Conservation (phyloP, 2,797 vertebrate species). For the Echeneis naucrates region DNA sequence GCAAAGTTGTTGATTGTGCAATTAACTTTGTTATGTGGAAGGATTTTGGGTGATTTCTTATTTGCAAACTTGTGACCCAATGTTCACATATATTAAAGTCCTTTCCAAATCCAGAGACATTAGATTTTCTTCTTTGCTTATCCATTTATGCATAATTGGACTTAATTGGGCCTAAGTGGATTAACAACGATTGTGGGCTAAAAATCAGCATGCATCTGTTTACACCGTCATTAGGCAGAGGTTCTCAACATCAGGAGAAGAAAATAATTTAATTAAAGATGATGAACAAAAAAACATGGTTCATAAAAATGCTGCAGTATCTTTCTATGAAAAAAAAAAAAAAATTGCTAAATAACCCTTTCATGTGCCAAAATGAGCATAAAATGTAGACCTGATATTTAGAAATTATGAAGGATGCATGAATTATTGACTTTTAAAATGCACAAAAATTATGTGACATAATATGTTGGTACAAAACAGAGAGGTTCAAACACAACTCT, state of each 20-base stretch:
- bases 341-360: conserved; percentile 21
- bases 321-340: conserved; percentile 19
- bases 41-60: background rate
- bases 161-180: conserved; percentile 52
- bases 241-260: conserved; percentile 13
- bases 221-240: conserved; percentile 41
- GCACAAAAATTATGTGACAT: conserved; percentile 26
- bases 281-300: conserved; percentile 15
- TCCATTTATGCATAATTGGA: conserved; percentile 48
- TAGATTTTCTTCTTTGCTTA: conserved; percentile 54
- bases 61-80: background rate
- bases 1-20: conserved; percentile 3
- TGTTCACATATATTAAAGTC: background rate
- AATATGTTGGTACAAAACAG: conserved; percentile 40
- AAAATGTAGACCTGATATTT: conserved; percentile 18
- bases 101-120: background rate
- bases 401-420: conserved; percentile 32
- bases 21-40: background rate
- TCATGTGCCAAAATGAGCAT: conserved; percentile 8
- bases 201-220: conserved; percentile 53
- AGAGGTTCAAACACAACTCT: conserved; percentile 43
- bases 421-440: conserved; percentile 36
- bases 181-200: conserved; percentile 49
- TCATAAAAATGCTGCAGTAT: conserved; percentile 2
- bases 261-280: conserved; percentile 13